A percentile compares a stretch with the other conserved stretches of the same genome.
Conservation (phyloP, 2,113 vertebrate genomes). For the Psilopsiagon aymara region DNA sequence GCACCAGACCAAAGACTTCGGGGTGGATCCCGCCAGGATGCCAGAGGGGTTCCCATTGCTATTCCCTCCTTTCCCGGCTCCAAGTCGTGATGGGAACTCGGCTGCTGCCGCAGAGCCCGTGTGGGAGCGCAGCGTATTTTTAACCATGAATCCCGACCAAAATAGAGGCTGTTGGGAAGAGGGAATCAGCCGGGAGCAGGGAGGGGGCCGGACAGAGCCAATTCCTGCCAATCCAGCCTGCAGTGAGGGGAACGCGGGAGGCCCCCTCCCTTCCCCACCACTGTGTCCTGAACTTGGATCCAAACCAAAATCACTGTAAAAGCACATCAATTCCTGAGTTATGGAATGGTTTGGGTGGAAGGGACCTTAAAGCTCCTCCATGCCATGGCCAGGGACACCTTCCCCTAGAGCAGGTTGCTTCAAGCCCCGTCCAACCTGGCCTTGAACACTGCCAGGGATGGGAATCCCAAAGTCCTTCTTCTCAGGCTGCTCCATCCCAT, state of each 20-base stretch:
- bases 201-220: not conserved
- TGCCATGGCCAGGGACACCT: not conserved
- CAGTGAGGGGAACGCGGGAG: not conserved
- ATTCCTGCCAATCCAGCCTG: not conserved
- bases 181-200: not conserved
- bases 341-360: not conserved
- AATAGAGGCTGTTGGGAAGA: not conserved
- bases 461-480: not conserved
- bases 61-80: not conserved
- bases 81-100: not conserved
- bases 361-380: not conserved
- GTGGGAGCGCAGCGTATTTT: not conserved
- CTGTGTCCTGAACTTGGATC: not conserved
- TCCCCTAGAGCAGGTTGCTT: not conserved
- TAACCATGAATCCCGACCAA: not conserved
- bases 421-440: not conserved
- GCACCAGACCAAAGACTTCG: not conserved
- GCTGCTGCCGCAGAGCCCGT: not conserved
- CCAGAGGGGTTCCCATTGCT: not conserved
- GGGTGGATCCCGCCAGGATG: not conserved
- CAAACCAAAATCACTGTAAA: not conserved
- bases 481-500: not conserved
- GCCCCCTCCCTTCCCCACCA: not conserved
- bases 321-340: not conserved
- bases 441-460: not conserved